These are phyloP conservation scores for Cheilosia impressa DNA, from an alignment of 2,888 invertebrate genomes.

Conservation along the genomic window DNA sequence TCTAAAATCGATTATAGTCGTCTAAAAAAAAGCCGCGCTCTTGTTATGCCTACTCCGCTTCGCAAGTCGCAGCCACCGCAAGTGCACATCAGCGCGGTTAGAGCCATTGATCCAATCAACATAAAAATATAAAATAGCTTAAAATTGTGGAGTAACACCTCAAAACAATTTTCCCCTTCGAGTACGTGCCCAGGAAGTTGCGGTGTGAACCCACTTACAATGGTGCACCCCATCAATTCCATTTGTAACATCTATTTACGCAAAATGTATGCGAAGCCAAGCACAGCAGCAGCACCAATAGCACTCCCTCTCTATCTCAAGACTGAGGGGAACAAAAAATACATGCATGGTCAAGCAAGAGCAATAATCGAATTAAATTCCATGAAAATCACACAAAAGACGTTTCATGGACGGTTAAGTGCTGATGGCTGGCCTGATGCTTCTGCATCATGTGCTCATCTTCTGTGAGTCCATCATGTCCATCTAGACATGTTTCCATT, in stretches of 20 bases:
- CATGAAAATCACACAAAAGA: constrained; percentile 74
- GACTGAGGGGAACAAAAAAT: not conserved
- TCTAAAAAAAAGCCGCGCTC: constrained; percentile 9
- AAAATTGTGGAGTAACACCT: constrained; percentile 73
- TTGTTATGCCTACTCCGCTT: constrained; percentile 18
- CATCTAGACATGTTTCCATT: constrained; percentile 48
- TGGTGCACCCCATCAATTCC: constrained; percentile 61
- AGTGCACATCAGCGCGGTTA: constrained; percentile 29
- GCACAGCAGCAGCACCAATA: not conserved
- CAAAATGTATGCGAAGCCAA: constrained; percentile 42
- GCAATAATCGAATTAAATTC: constrained; percentile 75
- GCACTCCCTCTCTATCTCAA: constrained; percentile 3
- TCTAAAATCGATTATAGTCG: constrained; percentile 30
- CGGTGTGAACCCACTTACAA: constrained; percentile 68
- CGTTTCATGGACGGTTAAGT: constrained; percentile 74
- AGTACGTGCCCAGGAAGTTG: constrained; percentile 74
- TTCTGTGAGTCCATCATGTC: constrained; percentile 57
- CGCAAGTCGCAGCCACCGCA: not conserved
- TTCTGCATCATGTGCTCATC: constrained; percentile 51
- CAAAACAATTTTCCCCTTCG: constrained; percentile 67
- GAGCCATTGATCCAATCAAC: constrained; percentile 71
- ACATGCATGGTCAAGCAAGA: constrained; percentile 8
- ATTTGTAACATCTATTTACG: constrained; percentile 71
- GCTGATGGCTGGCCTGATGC: constrained; percentile 69
- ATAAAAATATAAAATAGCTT: constrained; percentile 71